Evolutionary conservation across 2,797 vertebrate genomes (phyloP).

Genomic region (Trachurus trachurus): DNA sequence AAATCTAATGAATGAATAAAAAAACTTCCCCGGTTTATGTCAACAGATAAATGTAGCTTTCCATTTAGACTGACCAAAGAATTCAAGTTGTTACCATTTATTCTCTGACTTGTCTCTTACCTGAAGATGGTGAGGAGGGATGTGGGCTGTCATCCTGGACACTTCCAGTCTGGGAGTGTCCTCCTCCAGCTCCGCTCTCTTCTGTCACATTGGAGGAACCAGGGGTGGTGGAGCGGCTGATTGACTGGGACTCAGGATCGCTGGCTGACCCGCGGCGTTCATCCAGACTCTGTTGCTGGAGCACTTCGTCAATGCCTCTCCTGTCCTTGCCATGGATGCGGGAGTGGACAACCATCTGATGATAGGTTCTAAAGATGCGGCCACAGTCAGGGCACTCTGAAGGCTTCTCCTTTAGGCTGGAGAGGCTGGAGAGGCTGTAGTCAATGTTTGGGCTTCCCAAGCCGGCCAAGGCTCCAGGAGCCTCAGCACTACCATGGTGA

Average conservation of each 20-base stretch:
- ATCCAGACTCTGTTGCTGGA: constrained; percentile 89
- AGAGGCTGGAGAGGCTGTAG: constrained; percentile 91
- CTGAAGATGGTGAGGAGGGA: constrained; percentile 98
- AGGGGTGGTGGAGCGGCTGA: constrained; percentile 97
- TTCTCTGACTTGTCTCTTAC: constrained; percentile 79
- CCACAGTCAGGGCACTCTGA: constrained; percentile 98
- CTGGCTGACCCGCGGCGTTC: constrained; percentile 97
- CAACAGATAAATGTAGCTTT: background rate
- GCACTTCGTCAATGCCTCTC: constrained; percentile 90
- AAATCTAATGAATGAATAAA: background rate
- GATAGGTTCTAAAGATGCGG: constrained; percentile 97
- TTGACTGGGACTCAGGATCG: constrained; percentile 98
- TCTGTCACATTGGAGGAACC: constrained; percentile 98
- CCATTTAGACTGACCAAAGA: constrained; percentile 4
- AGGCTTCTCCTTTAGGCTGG: constrained; percentile 93
- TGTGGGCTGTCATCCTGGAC: constrained; percentile 98
- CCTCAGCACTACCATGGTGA: constrained; percentile 79
- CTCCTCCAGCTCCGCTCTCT: constrained; percentile 95
- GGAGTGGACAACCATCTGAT: constrained; percentile 98
- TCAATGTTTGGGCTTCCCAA: constrained; percentile 91
- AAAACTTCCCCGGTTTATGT: constrained; percentile 5
- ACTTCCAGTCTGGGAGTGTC: constrained; percentile 96
- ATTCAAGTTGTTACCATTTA: constrained; percentile 19
- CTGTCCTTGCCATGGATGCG: constrained; percentile 96
- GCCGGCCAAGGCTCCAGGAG: constrained; percentile 70